Conservation (phyloP, 2,888 invertebrate species). For the Ophion costatus region DNA sequence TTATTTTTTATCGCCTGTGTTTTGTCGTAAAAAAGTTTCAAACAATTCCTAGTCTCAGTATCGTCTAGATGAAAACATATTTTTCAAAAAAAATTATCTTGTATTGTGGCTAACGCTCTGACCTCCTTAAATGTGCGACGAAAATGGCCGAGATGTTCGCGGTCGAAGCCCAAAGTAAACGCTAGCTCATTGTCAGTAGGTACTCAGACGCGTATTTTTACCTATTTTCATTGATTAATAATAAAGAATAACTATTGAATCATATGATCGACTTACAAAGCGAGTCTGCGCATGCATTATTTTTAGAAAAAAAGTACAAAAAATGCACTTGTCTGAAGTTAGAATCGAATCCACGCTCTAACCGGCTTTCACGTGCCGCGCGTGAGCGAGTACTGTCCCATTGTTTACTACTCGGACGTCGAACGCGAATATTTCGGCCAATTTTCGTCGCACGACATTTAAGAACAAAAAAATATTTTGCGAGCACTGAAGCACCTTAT, state of each 20-base stretch:
- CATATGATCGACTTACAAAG: not conserved
- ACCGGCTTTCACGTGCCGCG: not conserved
- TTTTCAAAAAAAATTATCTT: too few species aligned
- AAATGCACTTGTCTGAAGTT: not conserved
- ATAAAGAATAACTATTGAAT: not conserved
- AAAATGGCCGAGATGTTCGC: not conserved
- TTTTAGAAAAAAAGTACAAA: not conserved
- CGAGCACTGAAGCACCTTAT: not conserved
- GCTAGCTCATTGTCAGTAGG: not conserved
- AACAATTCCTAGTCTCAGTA: too few species aligned
- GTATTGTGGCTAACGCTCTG: too few species aligned
- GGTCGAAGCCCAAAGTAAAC: not conserved
- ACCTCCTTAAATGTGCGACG: not conserved
- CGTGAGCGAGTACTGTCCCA: not conserved
- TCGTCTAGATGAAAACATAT: too few species aligned
- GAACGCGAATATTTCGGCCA: not conserved
- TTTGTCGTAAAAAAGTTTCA: too few species aligned
- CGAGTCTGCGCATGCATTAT: not conserved
- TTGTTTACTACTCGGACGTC: not conserved
- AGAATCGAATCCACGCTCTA: not conserved
- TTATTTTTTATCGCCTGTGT: too few species aligned
- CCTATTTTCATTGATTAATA: not conserved
- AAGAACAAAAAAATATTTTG: not conserved
- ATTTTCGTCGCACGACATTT: not conserved
- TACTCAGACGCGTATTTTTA: not conserved